Evolutionary conservation across 2,113 vertebrate species (phyloP).

Genomic region (Zingel zingel): DNA sequence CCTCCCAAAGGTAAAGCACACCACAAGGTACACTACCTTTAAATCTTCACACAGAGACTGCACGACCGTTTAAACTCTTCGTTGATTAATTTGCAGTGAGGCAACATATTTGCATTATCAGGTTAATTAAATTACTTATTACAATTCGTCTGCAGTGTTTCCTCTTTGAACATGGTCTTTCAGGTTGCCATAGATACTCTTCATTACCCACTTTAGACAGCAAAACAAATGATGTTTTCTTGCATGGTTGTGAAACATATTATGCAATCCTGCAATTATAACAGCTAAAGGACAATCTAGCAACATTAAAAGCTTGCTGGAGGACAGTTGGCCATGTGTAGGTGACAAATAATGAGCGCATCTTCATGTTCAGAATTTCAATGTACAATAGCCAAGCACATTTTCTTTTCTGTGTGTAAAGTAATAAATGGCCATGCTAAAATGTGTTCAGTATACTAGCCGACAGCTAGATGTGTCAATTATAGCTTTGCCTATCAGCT

Average conservation of each 20-base stretch:
- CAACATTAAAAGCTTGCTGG: neutral
- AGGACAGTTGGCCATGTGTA: neutral
- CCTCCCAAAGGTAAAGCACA: conserved; percentile 41
- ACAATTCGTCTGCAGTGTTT: conserved; percentile 48
- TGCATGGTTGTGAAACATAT: conserved; percentile 17
- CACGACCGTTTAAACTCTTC: conserved; percentile 13
- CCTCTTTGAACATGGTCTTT: conserved; percentile 14
- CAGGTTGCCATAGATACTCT: conserved; percentile 63
- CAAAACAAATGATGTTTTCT: conserved; percentile 26
- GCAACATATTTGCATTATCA: conserved; percentile 58
- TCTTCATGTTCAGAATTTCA: conserved; percentile 24
- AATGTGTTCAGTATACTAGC: conserved; percentile 31
- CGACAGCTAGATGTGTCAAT: conserved; percentile 48
- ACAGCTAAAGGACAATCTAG: neutral
- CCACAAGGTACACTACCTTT: conserved; percentile 36
- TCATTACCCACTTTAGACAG: conserved; percentile 24
- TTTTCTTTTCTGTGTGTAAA: conserved; percentile 24
- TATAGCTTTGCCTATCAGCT: conserved; percentile 29
- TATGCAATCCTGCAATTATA: conserved; percentile 26
- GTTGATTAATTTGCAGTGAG: conserved; percentile 31
- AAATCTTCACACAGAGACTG: neutral
- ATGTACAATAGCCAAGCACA: conserved; percentile 1
- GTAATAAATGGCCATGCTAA: conserved; percentile 27
- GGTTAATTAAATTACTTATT: conserved; percentile 52
- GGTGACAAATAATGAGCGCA: conserved; percentile 8